Evolutionary conservation across 1,140 invertebrate species (phyloP).

Genomic region (Manduca sexta): DNA sequence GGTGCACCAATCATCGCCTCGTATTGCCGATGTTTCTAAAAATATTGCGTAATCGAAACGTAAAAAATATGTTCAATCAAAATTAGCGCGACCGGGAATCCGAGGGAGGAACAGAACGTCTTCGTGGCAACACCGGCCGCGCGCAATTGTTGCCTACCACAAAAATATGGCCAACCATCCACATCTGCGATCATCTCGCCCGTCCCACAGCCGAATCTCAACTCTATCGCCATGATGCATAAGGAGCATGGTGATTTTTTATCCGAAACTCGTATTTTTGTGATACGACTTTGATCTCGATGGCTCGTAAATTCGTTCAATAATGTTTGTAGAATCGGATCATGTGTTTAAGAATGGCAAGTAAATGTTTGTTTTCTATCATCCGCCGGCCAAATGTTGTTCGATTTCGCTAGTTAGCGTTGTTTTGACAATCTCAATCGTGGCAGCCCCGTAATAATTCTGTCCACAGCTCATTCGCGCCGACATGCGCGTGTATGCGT

Average conservation of each 20-base stretch:
- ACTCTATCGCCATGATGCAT: conserved; percentile 18
- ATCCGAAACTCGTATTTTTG: conserved; percentile 32
- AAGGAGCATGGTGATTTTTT: conserved; percentile 15
- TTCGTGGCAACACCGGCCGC: conserved; percentile 23
- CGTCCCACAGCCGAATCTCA: conserved; percentile 21
- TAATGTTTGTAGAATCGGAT: conserved; percentile 50
- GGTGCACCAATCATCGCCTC: conserved; percentile 17
- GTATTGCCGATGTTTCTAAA: conserved; percentile 17
- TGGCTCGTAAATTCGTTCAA: conserved; percentile 39
- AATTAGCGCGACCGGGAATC: conserved; percentile 33
- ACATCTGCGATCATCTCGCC: conserved; percentile 17
- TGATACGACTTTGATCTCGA: conserved; percentile 42
- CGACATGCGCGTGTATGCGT: conserved; percentile 14
- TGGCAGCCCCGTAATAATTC: conserved; percentile 36
- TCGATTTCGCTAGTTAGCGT: conserved; percentile 45
- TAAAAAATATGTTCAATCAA: conserved; percentile 26
- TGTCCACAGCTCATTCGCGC: conserved; percentile 37
- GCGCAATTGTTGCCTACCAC: conserved; percentile 25
- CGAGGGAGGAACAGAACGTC: conserved; percentile 25
- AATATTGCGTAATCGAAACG: conserved; percentile 24
- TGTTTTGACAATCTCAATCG: conserved; percentile 62
- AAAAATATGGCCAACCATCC: conserved; percentile 31
- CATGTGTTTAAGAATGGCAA: conserved; percentile 44
- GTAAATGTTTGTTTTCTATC: conserved; percentile 62
- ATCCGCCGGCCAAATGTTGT: conserved; percentile 51